Conservation (phyloP, 30 jellyfish, hydroid and myxozoan species). For the Hydra vulgaris region DNA sequence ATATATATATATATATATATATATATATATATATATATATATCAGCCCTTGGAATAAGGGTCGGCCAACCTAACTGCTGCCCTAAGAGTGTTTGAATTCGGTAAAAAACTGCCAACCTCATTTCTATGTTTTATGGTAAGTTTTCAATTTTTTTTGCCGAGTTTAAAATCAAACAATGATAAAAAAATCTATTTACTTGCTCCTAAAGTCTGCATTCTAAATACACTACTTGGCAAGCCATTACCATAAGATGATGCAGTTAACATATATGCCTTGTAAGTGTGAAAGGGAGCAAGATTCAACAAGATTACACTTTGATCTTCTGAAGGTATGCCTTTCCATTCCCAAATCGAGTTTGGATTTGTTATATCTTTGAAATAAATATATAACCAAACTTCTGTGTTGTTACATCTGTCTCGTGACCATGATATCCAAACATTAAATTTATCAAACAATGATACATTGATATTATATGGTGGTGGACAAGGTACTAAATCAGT, state of each 20-base stretch:
- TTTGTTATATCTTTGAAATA: background rate
- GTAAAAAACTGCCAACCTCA: no score
- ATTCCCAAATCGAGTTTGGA: background rate
- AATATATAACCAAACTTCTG: background rate
- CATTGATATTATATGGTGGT: background rate
- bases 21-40: no score
- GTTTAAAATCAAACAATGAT: no score
- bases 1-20: no score
- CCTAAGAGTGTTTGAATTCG: no score
- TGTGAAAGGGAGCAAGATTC: background rate
- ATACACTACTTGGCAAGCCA: constrained; percentile 5
- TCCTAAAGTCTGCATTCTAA: background rate
- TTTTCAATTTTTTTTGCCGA: no score
- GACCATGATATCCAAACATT: background rate
- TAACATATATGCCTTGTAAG: background rate
- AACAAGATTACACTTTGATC: background rate
- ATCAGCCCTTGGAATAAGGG: no score
- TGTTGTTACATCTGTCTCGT: background rate
- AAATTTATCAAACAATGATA: background rate
- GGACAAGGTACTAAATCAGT: background rate
- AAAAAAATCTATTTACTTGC: no score
- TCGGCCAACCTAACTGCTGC: no score
- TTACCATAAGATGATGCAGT: background rate
- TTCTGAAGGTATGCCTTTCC: background rate
- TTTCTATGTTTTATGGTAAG: no score